Evolutionary conservation across 2,888 invertebrate genomes (phyloP).

Genomic region (Drosophila kuntzei): DNA sequence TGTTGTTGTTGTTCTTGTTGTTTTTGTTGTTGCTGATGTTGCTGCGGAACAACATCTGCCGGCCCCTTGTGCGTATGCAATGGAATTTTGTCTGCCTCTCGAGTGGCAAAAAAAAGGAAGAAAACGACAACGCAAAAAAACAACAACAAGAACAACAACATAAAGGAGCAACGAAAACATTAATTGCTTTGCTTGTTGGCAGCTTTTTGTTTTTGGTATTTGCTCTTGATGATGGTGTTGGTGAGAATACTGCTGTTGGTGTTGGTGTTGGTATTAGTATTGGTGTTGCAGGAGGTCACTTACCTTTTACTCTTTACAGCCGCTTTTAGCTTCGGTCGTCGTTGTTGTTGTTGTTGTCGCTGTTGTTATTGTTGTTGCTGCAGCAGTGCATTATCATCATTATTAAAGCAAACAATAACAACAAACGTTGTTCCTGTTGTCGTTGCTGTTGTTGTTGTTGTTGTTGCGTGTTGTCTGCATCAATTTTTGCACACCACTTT

Average conservation of each 20-base stretch:
- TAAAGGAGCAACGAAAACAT: constrained; percentile 36
- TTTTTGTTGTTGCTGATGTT: constrained; percentile 19
- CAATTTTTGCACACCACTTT: constrained; percentile 59
- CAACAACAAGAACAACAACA: constrained; percentile 4
- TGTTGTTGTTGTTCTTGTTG: constrained; percentile 4
- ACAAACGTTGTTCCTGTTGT: constrained; percentile 21
- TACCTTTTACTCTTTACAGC: constrained; percentile 63
- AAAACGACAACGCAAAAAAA: constrained; percentile 18
- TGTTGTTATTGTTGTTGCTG: constrained; percentile 4
- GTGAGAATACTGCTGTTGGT: constrained; percentile 6
- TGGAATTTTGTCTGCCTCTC: constrained; percentile 47
- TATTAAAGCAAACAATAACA: constrained; percentile 30
- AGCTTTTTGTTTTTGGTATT: constrained; percentile 2
- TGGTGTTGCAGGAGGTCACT: constrained; percentile 63
- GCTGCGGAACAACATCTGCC: constrained; percentile 52
- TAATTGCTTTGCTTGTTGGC: constrained; percentile 56
- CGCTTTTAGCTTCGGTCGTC: constrained; percentile 45
- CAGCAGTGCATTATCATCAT: constrained; percentile 31
- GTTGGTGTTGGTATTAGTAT: constrained; percentile 17
- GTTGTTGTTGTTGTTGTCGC: constrained; percentile 3
- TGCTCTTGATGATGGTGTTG: constrained; percentile 4
- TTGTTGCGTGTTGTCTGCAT: constrained; percentile 24
- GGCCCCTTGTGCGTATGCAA: constrained; percentile 71
- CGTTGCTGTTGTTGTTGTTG: constrained; percentile 24
- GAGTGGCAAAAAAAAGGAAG: background rate